Evolutionary conservation across 2,888 invertebrate species (phyloP).

Genomic region (Tineola bisselliella): DNA sequence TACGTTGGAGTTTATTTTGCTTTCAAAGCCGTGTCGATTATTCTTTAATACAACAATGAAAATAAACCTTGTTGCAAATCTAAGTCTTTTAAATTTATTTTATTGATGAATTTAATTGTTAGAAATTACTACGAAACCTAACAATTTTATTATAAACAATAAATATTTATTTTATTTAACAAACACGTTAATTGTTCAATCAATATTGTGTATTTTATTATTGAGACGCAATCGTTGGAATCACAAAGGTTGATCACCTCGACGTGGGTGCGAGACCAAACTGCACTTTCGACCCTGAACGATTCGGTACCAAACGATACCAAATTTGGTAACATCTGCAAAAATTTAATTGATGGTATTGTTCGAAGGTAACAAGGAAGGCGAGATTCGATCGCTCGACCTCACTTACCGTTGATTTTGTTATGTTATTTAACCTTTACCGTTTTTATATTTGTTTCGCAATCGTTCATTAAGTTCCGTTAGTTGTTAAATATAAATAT

Average conservation of each 20-base stretch:
- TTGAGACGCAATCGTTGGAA: not conserved
- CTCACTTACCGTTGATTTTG: not conserved
- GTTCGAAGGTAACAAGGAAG: slow-evolving; percentile 2
- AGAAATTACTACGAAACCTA: too few relatives aligned
- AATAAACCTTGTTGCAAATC: too few relatives aligned
- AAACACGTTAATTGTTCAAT: not conserved
- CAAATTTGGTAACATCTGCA: slow-evolving; percentile 50
- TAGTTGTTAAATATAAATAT: not conserved
- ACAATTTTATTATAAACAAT: too few relatives aligned
- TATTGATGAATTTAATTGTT: too few relatives aligned
- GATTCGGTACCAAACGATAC: slow-evolving; percentile 18
- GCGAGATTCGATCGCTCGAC: not conserved
- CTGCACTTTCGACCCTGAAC: slow-evolving; percentile 11
- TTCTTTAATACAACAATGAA: too few relatives aligned
- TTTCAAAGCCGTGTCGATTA: too few relatives aligned
- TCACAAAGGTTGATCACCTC: slow-evolving; percentile 9
- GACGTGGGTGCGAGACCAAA: slow-evolving; percentile 9
- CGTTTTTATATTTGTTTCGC: not conserved
- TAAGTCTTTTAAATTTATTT: too few relatives aligned
- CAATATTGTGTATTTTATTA: not conserved
- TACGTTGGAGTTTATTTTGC: too few relatives aligned
- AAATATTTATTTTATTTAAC: too few relatives aligned
- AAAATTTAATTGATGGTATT: slow-evolving; percentile 37
- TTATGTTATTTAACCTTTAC: not conserved
- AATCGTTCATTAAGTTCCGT: not conserved